Evolutionary conservation across 2,888 invertebrate genomes (phyloP), one percentile per base, ranked within the genome.

Genomic region (Acholoe squamosa): DNA sequence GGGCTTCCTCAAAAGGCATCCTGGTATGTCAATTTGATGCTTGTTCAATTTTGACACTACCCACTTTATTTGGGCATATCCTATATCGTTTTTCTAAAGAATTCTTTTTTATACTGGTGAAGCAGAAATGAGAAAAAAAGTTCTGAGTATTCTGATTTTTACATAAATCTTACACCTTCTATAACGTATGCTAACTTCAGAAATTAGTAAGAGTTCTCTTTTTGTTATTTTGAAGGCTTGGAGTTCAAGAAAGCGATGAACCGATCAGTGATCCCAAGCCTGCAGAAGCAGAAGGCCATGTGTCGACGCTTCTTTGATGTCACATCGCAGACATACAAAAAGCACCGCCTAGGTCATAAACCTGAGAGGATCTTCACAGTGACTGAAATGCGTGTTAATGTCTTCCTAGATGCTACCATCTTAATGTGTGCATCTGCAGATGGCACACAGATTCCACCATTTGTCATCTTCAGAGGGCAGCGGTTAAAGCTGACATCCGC

Each of bases 1-100:
- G 33, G 93, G 93, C 77, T 93, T 93, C 89, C 91, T 93, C 56
- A 93, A 92, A 89, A 67, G 93, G 86, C 93, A 93, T 71, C 91
- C 91, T 43, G 93, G 93, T 93, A 77, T n/a, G 76, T 25, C 25
- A 19, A 19, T 14, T 54, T 54, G 12, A 54, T 19, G 10, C 54
- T 14, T 54, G 54, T 14, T n/a, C n/a, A 14, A 54, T 54, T 54
- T 19, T 54, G 54, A 19, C 19, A 54, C 54, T 10, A 54, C 54
- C 10, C 19, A 19, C 54, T 14, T 54, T 54, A 54, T 10, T 54
- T 14, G 19, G 10, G 54, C 54, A 54, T 54, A 14, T 54, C 19
- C 19, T 54, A 14, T 54, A 54, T 54, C 54, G 19, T 14, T 54
- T 54, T 19, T 54, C 54, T n/a, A n/a, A n/a, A n/a, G n/a, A n/a